Evolutionary conservation across 1,140 invertebrate genomes (phyloP), one percentile per base, ranked within the genome.

Genomic region (Limonius californicus): DNA sequence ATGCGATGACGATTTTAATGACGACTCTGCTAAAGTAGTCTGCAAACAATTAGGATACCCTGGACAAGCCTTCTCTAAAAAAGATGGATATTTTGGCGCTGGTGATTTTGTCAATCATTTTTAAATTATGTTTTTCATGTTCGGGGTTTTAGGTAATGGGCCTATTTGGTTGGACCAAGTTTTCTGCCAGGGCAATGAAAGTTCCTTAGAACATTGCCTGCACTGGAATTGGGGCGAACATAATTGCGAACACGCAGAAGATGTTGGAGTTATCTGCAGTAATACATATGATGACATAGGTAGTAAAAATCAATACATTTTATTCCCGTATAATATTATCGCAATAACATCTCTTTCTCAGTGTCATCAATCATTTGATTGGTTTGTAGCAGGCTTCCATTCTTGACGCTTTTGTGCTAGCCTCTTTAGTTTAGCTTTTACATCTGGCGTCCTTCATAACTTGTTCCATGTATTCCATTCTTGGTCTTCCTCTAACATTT

Each of bases 81-180:
- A 83, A 65, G 77, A 82, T 42, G 79, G 73, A 0, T 76, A 67
- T 59, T 83, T 78, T 32, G 81, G 82, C 1, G 59, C 75, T 21
- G 81, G 82, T 50, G 65, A 59, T 58, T 45, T n/a, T n/a, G n/a
- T 8, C n/a, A n/a, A 8, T 8, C 32, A 35, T 35, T 35, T 35
- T 8, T 35, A n/a, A 8, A n/a, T 35, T 35, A 35, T 35, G 8
- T 35, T 35, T 35, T 35, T 8, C n/a, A 35, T 35, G 32, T 35
- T n/a, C 32, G n/a, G n/a, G n/a, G n/a, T 57, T 11, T 67, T 77
- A 63, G 83, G 83, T 1, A 72, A 71, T 8, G 88, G 88, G 1
- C 84, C 84, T 1, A 90, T 92, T 68, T 91, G 88, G 89, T 71
- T 92, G 39, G 87, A 91, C 65, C 78, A 87, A 77, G 82, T 91